Evolutionary conservation across 2,888 invertebrate genomes (phyloP), one percentile per base, ranked within the genome.

Genomic region (Cremastinae sp.): DNA sequence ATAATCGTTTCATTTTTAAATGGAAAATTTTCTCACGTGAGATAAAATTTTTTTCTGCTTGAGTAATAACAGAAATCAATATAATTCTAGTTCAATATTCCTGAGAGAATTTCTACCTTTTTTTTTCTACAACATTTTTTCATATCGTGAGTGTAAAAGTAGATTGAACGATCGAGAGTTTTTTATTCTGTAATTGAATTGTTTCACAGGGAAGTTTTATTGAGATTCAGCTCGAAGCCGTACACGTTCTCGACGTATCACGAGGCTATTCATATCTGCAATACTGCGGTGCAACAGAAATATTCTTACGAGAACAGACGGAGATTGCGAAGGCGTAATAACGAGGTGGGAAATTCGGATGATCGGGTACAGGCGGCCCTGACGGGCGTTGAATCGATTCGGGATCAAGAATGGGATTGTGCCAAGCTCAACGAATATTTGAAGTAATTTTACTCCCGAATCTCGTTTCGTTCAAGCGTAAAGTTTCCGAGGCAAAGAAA

Each of bases 141-240:
- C 2, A 28, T 28, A 28, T 28, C 28, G 28, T 5, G 49, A 41
- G 20, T 18, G 38, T 16, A 34, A 59, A 16, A 69, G 20, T 45
- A 41, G 14, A 36, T 59, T 14, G 61, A 20, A 38, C 38, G 54
- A 34, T 66, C 61, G 28, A 3, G 28, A 28, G 2, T 28, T 28
- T 28, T 28, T 28, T 28, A 3, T 49, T 45, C 34, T 34, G 18
- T 56, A 56, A 66, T 56, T 56, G 43, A 70, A 34, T 53, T 56
- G 10, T 12, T 22, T 45, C 65, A 61, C 85, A 92, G 92, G 83
- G 93, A 96, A 84, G 95, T 96, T 84, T 96, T 97, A 85, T 91
- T 97, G 61, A 92, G 97, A 78, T 97, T 97, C 89, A 96, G 97
- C 87, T 96, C 95, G 0, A 95, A 95, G 88, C 94, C 94, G 64